Conservation (phyloP, 2,113 vertebrate genomes). For the Stomatorhinus ivindoensis region DNA sequence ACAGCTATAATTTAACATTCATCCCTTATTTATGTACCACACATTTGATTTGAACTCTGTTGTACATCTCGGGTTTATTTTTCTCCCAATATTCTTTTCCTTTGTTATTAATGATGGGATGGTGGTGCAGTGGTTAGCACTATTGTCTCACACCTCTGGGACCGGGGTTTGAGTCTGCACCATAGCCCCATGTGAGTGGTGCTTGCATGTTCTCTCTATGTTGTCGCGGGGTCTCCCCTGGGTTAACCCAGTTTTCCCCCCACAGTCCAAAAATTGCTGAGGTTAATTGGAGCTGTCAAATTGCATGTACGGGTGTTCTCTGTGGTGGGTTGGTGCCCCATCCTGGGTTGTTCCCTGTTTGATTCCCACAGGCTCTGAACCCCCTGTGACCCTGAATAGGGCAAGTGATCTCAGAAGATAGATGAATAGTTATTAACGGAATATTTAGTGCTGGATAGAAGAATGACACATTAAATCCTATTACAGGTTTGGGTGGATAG, state of each 20-base stretch:
- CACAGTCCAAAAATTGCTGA: neutral
- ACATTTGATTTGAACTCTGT: neutral
- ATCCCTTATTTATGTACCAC: neutral
- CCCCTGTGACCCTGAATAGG: neutral
- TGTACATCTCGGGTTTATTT: neutral
- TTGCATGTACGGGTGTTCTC: neutral
- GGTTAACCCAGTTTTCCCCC: too few species aligned
- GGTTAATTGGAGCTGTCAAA: neutral
- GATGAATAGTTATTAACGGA: neutral
- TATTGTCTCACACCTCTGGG: neutral
- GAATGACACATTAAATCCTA: neutral
- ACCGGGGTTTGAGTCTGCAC: neutral
- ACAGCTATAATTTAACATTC: neutral
- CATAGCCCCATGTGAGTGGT: neutral
- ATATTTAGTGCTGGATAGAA: neutral
- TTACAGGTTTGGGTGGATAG: neutral
- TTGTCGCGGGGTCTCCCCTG: neutral
- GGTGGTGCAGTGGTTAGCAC: neutral
- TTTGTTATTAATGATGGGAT: neutral
- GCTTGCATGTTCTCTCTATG: neutral
- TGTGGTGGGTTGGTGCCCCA: neutral
- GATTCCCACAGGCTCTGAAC: neutral
- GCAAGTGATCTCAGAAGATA: neutral
- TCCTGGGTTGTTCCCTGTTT: neutral
- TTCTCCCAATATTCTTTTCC: neutral